Evolutionary conservation across 2,797 vertebrate species (phyloP).

Genomic region (Chiloscyllium punctatum): DNA sequence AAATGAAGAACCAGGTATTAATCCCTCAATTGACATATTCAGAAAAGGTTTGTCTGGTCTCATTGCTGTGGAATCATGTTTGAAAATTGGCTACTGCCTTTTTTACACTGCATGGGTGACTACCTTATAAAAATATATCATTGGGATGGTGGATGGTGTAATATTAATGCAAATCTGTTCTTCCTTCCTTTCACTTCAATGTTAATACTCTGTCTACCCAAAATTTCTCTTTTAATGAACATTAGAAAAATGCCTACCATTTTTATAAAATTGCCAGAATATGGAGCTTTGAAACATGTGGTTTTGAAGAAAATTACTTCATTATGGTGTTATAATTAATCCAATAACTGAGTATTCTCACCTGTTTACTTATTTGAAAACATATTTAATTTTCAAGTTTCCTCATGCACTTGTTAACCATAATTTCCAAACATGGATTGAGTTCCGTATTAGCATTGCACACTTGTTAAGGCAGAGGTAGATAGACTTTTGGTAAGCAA

Average conservation of each 20-base stretch:
- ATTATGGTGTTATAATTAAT: background rate
- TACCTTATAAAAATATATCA: background rate
- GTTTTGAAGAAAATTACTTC: background rate
- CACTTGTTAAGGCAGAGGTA: background rate
- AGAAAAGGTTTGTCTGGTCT: too few species aligned
- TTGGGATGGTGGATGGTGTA: background rate
- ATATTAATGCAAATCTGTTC: background rate
- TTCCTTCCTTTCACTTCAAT: background rate
- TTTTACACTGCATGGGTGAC: too few species aligned
- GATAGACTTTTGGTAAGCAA: too few species aligned
- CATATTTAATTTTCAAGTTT: background rate
- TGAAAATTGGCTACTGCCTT: too few species aligned
- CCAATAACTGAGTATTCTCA: background rate
- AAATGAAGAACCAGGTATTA: too few species aligned
- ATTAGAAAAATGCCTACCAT: background rate
- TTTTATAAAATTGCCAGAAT: background rate
- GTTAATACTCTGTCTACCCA: background rate
- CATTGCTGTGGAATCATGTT: too few species aligned
- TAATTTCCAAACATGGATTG: background rate
- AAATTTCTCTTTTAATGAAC: background rate
- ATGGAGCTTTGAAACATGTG: background rate
- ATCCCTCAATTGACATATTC: too few species aligned
- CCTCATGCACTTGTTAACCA: background rate
- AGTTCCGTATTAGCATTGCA: background rate
- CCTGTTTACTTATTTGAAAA: background rate